These are phyloP conservation scores for Eurystomus glaucurus DNA, from an alignment of 2,797 vertebrate species.

Conservation along the genomic window DNA sequence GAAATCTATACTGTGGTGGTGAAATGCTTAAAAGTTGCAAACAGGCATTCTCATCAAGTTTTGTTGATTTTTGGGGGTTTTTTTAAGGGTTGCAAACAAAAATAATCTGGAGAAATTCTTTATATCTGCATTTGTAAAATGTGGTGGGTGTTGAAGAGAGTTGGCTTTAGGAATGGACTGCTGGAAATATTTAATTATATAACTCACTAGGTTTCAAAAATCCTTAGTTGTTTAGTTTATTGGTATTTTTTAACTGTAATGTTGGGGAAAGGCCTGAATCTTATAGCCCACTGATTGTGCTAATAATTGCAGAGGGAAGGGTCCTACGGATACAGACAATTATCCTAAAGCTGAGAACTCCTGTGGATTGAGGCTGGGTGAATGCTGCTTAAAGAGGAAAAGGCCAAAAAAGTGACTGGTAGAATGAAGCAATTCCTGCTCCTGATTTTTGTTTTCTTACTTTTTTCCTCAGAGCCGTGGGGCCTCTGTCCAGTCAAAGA, in stretches of 20 bases:
- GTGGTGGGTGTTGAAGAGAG: neutral
- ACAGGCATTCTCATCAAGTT: neutral
- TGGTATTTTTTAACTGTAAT: neutral
- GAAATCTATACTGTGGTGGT: neutral
- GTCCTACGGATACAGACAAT: neutral
- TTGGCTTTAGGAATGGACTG: neutral
- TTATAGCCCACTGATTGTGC: neutral
- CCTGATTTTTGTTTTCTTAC: neutral
- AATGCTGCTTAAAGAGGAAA: neutral
- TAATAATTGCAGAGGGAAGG: neutral
- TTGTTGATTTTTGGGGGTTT: neutral
- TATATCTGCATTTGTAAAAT: neutral
- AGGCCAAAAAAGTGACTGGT: neutral
- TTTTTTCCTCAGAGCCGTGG: conserved; percentile 85
- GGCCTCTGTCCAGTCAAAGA: conserved; percentile 84
- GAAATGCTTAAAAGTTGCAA: neutral
- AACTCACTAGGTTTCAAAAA: neutral
- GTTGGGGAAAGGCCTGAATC: neutral
- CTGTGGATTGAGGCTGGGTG: neutral
- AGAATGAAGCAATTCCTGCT: neutral
- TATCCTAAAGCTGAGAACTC: neutral
- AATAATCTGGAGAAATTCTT: neutral
- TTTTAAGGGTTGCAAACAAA: neutral
- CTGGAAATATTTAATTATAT: neutral
- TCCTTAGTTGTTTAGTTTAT: neutral